Evolutionary conservation across 2,113 vertebrate species (phyloP), one percentile per base, ranked within the genome.

Genomic region (Romanogobio albipinnatus): DNA sequence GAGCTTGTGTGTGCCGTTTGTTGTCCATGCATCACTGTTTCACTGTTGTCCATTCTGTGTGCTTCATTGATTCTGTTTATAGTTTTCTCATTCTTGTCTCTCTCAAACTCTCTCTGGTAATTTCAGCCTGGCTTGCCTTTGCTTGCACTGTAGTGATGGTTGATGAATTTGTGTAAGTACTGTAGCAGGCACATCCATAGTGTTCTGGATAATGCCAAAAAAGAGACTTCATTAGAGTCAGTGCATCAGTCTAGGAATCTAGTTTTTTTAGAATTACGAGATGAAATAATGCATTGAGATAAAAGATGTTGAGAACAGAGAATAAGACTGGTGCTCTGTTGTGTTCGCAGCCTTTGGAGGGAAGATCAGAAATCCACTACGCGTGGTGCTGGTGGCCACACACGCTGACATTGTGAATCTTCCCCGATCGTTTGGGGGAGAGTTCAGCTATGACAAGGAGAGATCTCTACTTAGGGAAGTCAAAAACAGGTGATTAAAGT

Each of bases 321-420:
- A 10, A 58, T 82, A 75, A 61, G 19, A 2, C 5, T 24, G n/a
- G 9, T 26, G 33, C 26, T 83, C 11, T 71, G 45, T 19, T 88
- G n/a, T 77, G 13, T 81, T 17, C 76, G 17, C 89, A 99, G 98
- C 95, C 0, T 99, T 97, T 74, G 96, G 95, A 3, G 98, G 98
- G 58, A 97, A 96, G 87, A 94, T 97, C 87, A 97, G 96, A 90
- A 96, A 93, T 89, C 97, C 96, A 0, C 93, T 98, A 1, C 64
- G 22, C 3, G 97, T 98, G 45, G 95, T 97, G 75, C 89, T 99
- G 91, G 97, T 99, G 47, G 98, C 96, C 47, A 99, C 97, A 0
- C 98, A 99, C 13, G 98, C 97, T 0, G 98, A 99, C 87, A 96
- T 99, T 79, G 96, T 97, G 17, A 97, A 98, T 33, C 92, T 99